Evolutionary conservation across 2,797 vertebrate genomes (phyloP), one percentile per base, ranked within the genome.

Genomic region (Poeciliopsis infans): DNA sequence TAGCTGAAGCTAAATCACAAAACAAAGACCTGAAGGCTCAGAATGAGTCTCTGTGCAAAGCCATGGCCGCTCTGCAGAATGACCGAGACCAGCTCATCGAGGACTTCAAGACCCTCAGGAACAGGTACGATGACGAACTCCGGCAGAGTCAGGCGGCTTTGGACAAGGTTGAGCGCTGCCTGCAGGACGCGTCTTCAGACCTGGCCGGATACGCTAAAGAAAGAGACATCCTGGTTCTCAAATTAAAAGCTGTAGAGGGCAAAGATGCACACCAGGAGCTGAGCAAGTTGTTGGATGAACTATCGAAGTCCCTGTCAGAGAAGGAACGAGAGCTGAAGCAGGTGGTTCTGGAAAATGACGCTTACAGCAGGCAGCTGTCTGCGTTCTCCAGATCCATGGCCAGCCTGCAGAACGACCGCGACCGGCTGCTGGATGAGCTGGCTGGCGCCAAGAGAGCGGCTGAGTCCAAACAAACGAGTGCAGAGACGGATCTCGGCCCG

Each of bases 341-440:
- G 75, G 92, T 93, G 1, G 87, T 87, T 1, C 82, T 92, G 28
- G 94, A 97, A 61, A 96, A 96, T 18, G 81, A 66, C 46, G 78
- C 36, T 2, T 95, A 92, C n/a, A 85, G 77, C 87, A 91, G 95
- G 71, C 96, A 97, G 93, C 90, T 97, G 23, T 91, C 94, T 0
- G 96, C 97, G 0, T 97, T 97, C 93, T 96, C 97, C 85, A 96
- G 94, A 70, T 96, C 97, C 66, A 97, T 97, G 97, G 96, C 95
- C 88, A 97, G 97, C 83, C 95, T 98, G 55, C 97, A 97, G 71
- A 94, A 96, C 57, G 97, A 98, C 55, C 93, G 96, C 46, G 97
- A 97, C 89, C 88, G 96, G 83, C 86, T 97, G 92, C 83, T 97
- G 82, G 96, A 96, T 45, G 94, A 97, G 39, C 89, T 97, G 87